Base-by-base conservation (phyloP, 2,888 invertebrate genomes). In the Plagiodera versicolora region DNA sequence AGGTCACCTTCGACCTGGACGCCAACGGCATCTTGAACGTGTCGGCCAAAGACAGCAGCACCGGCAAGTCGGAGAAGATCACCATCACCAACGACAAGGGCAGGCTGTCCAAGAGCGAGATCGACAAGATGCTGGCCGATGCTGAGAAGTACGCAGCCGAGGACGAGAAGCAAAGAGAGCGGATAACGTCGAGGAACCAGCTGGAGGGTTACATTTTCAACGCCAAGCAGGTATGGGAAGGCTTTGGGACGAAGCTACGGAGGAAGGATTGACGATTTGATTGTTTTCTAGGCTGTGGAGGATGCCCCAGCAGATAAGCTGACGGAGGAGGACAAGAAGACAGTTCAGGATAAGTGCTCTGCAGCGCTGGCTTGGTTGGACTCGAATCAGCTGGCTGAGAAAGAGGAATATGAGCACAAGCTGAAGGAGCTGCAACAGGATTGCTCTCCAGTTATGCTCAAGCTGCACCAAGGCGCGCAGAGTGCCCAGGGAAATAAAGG, bases 81-180 rank as follows among this genome's bases (percentile, higher is more conserved):
- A 92, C 91, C 28, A 94, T 94, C 60, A 90, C 90, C 2, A 94
- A 94, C 72, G 94, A 94, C 74, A 93, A 91, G 74, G 93, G 93
- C 0, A 86, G 94, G 3, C 83, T 94, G 9, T 90, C 88, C 60
- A 92, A 93, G 76, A 89, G 87, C n/a, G 94, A 95, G 57, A 94
- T 94, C 57, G 94, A 95, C 70, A 86, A 88, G 66, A 94, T 93
- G 93, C 81, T 93, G 18, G 78, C 84, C 9, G 92, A 93, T 60
- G 92, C 93, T 0, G 92, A 93, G 71, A 89, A 86, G 69, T 93
- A 88, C 76, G 88, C 87, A 63, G 84, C 83, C 11, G 92, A 92
- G 74, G 93, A 93, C 71, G 89, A 91, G 3, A 84, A 84, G 53
- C 85, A 88, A 56, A 85, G 85, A 58, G 86, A 89, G 64, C 85